Base-by-base conservation (phyloP, 2,888 invertebrate species). In the Cactoblastis cactorum region DNA sequence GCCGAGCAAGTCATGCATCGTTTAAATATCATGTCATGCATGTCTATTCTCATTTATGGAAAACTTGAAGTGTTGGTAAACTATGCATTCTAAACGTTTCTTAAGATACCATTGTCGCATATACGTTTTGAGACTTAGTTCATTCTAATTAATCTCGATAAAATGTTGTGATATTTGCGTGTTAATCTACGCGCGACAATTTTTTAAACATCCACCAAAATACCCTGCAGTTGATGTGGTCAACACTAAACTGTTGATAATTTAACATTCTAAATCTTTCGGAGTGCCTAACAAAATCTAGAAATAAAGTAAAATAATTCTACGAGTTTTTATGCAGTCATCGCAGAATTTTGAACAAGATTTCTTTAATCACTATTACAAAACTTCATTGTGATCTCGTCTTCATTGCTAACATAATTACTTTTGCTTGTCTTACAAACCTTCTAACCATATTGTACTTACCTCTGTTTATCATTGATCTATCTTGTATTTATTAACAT, bases 371-470 rank as follows among this genome's bases (percentile, higher is more conserved):
- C 59, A 58, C 22, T 34, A 14, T 35, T 6, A 35, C 34, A 9
- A 32, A 37, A 28, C 38, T 24, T 6, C 24, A 15, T 38, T n/a
- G 47, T 35, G 4, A 22, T 47, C 24, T 28, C 38, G 1, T 17
- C 45, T 19, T 43, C 35, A 56, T 58, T 59, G 61, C 58, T 56
- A 57, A 53, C 49, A 54, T 67, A 60, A 67, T 67, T 62, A 57
- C 62, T 62, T 62, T 64, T 59, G 52, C 56, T 62, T 59, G 57
- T 64, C 52, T 56, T 51, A 54, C 58, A 56, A 58, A 53, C 49
- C 34, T 37, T 14, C 35, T 18, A 15, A 12, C 56, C 54, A 60
- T 61, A 54, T 58, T 61, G 53, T 52, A 52, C 55, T n/a, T n/a
- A n/a, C n/a, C n/a, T 55, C 50, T 15, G 52, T 56, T 60, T 56